Conservation (phyloP, 2,113 vertebrate genomes). For the Prionailurus bengalensis region DNA sequence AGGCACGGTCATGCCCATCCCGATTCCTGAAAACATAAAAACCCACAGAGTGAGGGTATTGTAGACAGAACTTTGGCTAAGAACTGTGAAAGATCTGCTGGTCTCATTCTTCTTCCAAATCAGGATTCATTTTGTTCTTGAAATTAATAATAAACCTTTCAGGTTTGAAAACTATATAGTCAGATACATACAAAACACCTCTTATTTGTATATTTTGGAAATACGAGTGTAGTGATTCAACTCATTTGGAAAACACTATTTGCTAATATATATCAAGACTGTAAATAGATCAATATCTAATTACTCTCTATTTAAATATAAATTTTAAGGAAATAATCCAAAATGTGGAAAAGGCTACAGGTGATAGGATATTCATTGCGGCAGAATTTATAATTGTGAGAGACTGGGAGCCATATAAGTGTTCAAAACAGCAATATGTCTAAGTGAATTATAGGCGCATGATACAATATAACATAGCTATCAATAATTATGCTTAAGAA, state of each 20-base stretch:
- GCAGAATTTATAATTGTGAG: not conserved
- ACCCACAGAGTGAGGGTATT: not conserved
- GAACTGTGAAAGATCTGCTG: not conserved
- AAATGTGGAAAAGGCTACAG: not conserved
- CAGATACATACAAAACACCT: not conserved
- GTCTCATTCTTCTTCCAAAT: not conserved
- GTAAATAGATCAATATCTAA: not conserved
- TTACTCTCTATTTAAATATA: not conserved
- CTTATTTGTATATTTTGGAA: not conserved
- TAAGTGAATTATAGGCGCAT: not conserved
- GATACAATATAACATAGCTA: not conserved
- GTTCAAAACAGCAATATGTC: not conserved
- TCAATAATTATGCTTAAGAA: not conserved
- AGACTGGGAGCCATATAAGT: not conserved
- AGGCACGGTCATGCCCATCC: constrained; percentile 94
- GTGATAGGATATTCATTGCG: not conserved
- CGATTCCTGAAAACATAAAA: constrained; percentile 86
- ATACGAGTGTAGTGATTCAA: not conserved
- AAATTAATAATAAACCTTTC: constrained; percentile 7
- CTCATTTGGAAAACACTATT: not conserved
- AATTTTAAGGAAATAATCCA: constrained; percentile 26
- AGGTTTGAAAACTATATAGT: not conserved
- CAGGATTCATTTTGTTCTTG: not conserved
- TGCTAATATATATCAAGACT: not conserved
- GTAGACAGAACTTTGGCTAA: not conserved